These are phyloP conservation scores for Ceramica pisi DNA, from an alignment of 2,888 invertebrate genomes.

Conservation along the genomic window DNA sequence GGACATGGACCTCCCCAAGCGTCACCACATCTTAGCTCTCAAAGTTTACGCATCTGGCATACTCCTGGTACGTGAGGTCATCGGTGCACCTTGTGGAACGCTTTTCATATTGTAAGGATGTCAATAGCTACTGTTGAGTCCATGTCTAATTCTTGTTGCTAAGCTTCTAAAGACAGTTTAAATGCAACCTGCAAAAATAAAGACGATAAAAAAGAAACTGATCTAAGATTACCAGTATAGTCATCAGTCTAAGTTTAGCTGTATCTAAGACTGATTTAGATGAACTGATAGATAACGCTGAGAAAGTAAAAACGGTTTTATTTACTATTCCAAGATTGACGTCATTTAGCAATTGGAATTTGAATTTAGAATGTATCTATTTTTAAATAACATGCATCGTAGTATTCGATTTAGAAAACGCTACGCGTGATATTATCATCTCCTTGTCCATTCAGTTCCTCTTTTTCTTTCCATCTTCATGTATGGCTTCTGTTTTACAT, in stretches of 20 bases:
- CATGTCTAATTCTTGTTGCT: not conserved
- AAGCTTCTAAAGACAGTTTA: not conserved
- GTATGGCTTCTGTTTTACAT: not conserved
- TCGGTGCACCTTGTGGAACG: too few species aligned
- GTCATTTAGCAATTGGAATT: slow-evolving; percentile 26
- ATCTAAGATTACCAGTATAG: slow-evolving; percentile 10
- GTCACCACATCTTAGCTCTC: not conserved
- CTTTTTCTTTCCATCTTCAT: not conserved
- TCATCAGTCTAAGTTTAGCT: slow-evolving; percentile 24
- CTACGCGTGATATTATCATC: slow-evolving; percentile 11
- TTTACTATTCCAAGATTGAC: slow-evolving; percentile 7
- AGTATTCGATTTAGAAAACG: slow-evolving; percentile 11
- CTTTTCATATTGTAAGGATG: too few species aligned
- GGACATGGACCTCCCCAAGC: not conserved
- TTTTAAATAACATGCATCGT: slow-evolving; percentile 23
- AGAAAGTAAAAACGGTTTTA: slow-evolving; percentile 18
- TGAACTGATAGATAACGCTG: slow-evolving; percentile 15
- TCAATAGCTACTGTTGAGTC: not conserved
- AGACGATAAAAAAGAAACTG: slow-evolving; percentile 3
- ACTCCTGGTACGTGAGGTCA: too few species aligned
- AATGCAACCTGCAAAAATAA: slow-evolving; percentile 11
- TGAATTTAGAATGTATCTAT: slow-evolving; percentile 26
- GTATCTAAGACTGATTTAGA: slow-evolving; percentile 33
- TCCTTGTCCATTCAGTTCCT: not conserved
- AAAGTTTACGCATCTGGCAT: too few species aligned